These are phyloP conservation scores for Lasioglossum oenotherae DNA, from an alignment of 2,888 invertebrate species.

Conservation along the genomic window DNA sequence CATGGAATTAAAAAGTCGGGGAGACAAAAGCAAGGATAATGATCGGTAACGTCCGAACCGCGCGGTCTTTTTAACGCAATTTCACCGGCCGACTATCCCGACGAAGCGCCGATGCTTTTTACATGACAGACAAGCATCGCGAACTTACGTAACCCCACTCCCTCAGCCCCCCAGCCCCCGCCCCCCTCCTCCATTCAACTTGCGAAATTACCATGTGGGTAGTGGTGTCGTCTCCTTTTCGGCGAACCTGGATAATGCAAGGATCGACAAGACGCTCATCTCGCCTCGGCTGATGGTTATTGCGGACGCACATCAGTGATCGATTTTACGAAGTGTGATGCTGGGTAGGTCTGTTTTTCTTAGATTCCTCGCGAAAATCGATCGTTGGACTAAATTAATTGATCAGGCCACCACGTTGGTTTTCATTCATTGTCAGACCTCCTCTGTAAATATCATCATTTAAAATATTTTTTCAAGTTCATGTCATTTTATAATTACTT, in stretches of 20 bases:
- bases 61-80: slow-evolving; percentile 29
- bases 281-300: neutral
- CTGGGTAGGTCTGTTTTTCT: neutral
- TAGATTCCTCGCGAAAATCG: neutral
- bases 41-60: neutral
- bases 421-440: no score
- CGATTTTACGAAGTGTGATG: neutral
- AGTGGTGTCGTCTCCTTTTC: slow-evolving; percentile 54
- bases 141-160: slow-evolving; percentile 56
- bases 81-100: slow-evolving; percentile 24
- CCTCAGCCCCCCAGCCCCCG: neutral
- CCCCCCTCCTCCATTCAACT: neutral
- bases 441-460: no score
- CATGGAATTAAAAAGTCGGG: neutral
- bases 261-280: neutral
- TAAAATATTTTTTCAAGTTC: no score
- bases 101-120: slow-evolving; percentile 18
- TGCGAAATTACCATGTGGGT: slow-evolving; percentile 50
- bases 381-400: no score
- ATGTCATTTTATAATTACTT: no score
- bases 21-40: neutral
- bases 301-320: neutral
- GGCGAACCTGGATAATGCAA: slow-evolving; percentile 16
- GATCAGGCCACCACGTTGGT: no score
- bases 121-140: neutral